A percentile compares a stretch with the other conserved stretches of the same genome.
These are phyloP conservation scores for Picus viridis DNA, from an alignment of 2,797 vertebrate genomes.

Conservation along the genomic window DNA sequence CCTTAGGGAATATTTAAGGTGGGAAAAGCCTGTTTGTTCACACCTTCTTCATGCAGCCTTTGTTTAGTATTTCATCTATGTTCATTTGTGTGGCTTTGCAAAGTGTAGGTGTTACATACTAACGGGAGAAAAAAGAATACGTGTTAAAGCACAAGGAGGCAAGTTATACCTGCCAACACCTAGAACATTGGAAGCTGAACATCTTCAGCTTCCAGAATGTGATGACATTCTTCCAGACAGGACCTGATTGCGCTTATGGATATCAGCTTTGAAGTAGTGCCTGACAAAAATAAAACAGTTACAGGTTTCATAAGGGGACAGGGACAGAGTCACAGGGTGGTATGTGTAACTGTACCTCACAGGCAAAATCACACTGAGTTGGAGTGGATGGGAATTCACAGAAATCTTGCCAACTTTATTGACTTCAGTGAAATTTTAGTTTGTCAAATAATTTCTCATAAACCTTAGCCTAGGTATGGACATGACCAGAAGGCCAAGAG, in stretches of 20 bases:
- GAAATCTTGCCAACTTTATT: not conserved
- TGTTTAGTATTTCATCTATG: conserved; percentile 51
- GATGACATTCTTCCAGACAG: not conserved
- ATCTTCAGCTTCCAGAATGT: not conserved
- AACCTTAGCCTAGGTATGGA: not conserved
- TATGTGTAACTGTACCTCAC: not conserved
- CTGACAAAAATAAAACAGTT: not conserved
- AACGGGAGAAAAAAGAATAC: not conserved
- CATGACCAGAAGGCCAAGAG: not conserved
- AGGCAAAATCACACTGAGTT: not conserved
- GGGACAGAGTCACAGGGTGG: not conserved
- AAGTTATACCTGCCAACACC: not conserved
- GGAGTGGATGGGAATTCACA: not conserved
- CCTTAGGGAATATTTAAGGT: conserved; percentile 24
- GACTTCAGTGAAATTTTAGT: not conserved
- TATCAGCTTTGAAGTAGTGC: not conserved
- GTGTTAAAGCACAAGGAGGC: not conserved
- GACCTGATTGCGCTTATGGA: not conserved
- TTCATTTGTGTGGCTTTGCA: conserved; percentile 55
- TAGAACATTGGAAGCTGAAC: not conserved
- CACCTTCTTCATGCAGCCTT: not conserved
- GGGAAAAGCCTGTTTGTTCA: conserved; percentile 38
- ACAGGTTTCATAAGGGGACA: not conserved
- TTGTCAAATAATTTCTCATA: not conserved
- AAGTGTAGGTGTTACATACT: conserved; percentile 27